These are phyloP conservation scores for Cacatua alba DNA, from an alignment of 2,113 vertebrate species.

Conservation along the genomic window DNA sequence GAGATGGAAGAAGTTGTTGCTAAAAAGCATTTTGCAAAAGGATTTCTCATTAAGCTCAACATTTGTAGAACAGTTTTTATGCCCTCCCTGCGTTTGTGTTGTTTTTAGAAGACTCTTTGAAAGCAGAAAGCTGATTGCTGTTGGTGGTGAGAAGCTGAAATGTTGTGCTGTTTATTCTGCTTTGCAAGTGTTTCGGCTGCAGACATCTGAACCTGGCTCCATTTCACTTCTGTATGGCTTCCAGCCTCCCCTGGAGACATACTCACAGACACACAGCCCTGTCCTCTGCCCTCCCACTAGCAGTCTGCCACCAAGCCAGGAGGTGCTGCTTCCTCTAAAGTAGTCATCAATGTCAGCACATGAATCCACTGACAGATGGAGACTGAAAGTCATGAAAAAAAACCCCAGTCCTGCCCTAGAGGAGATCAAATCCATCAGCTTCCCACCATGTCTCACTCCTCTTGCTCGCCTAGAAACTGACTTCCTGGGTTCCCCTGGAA, in stretches of 20 bases:
- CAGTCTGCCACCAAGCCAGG: constrained; percentile 59
- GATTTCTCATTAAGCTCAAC: not conserved
- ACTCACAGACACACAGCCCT: not conserved
- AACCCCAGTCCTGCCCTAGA: not conserved
- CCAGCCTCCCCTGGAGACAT: constrained; percentile 33
- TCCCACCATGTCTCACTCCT: constrained; percentile 4
- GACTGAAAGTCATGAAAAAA: not conserved
- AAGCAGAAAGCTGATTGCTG: constrained; percentile 21
- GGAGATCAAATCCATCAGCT: constrained; percentile 28
- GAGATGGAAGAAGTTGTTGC: not conserved
- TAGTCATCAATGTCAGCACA: constrained; percentile 43
- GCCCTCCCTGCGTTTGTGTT: not conserved
- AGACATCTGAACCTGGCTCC: constrained; percentile 46
- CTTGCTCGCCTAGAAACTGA: not conserved
- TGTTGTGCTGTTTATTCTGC: constrained; percentile 12
- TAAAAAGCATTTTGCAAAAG: not conserved
- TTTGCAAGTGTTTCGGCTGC: constrained; percentile 27
- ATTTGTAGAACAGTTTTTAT: not conserved
- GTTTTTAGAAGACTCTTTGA: constrained; percentile 3
- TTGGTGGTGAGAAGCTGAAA: not conserved
- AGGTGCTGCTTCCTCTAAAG: constrained; percentile 39
- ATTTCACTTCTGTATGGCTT: constrained; percentile 18
- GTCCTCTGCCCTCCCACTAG: constrained; percentile 49
- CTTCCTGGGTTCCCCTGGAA: not conserved
- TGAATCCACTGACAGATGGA: constrained; percentile 58